Evolutionary conservation across 2,888 invertebrate species (phyloP), one percentile per base, ranked within the genome.

Genomic region (Eledone cirrhosa): DNA sequence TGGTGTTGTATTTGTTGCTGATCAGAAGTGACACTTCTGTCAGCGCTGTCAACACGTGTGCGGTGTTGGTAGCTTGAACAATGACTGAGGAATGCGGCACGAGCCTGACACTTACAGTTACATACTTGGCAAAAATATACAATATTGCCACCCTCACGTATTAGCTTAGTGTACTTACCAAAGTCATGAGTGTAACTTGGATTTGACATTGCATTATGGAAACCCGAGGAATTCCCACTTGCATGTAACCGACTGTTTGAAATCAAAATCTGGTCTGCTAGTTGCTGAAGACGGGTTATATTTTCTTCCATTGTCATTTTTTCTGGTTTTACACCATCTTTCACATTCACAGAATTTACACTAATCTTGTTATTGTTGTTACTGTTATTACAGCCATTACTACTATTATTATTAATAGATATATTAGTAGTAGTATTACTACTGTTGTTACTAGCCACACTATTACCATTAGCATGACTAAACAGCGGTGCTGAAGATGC

Each of bases 91-190:
- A 87, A 87, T n/a, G 84, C 84, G 29, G 85, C 80, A 77, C 86
- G 85, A 11, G 86, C 84, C 69, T 85, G 86, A 48, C 85, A 85
- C 80, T 86, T 87, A 84, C 84, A 86, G 80, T 87, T 87, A 80
- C 87, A 87, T 24, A 86, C 84, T 78, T 87, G 87, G 81, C 87
- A 87, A 78, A 87, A 87, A 76, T 87, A 87, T 11, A 86, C 86
- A 80, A 86, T 86, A 69, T 86, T 86, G 1, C 87, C 87, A 13
- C 87, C 87, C 81, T 87, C 87, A 48, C 87, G 79, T 7, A 87
- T 83, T 13, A 87, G 81, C 78, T 86, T 86, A 22, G 87, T 87
- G 69, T 83, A 86, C 78, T 86, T 85, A 22, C 87, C 86, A 81
- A 87, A 87, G 78, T 86, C 86, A 14, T 84, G 83, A 2, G 87